A percentile compares a stretch with the other conserved stretches of the same genome.
Evolutionary conservation across 2,888 invertebrate genomes (phyloP).

Genomic region (Stratiomys singularior): DNA sequence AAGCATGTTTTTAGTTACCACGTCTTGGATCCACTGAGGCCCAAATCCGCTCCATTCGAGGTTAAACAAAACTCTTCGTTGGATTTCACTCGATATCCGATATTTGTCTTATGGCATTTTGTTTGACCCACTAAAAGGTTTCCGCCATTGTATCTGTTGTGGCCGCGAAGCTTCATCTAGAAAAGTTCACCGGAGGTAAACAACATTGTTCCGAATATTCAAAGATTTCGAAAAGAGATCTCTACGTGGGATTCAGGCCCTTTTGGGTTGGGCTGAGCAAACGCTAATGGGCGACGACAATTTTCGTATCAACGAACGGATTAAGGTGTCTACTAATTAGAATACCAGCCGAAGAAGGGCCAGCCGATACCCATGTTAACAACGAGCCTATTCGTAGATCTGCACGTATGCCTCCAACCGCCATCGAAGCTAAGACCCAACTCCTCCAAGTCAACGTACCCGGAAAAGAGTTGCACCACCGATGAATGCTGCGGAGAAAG

Average conservation of each 20-base stretch:
- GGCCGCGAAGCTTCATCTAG: not conserved
- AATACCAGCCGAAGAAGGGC: not conserved
- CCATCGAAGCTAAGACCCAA: not conserved
- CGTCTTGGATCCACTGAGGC: not conserved
- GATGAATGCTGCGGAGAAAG: constrained; percentile 30
- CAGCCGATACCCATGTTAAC: not conserved
- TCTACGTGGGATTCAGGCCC: not conserved
- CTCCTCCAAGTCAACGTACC: constrained; percentile 27
- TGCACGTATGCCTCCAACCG: constrained; percentile 11
- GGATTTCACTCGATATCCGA: constrained; percentile 13
- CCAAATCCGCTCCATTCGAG: constrained; percentile 12
- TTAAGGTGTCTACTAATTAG: not conserved
- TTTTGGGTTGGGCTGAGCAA: not conserved
- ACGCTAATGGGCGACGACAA: not conserved
- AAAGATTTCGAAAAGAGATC: not conserved
- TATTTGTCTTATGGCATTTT: constrained; percentile 34
- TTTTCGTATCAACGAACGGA: not conserved
- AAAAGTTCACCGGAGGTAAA: not conserved
- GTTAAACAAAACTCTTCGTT: not conserved
- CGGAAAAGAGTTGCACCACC: constrained; percentile 36
- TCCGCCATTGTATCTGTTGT: not conserved
- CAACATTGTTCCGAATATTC: not conserved
- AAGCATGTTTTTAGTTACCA: not conserved
- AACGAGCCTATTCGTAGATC: not conserved
- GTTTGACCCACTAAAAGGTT: constrained; percentile 36